Conservation (phyloP, 2,113 vertebrate genomes). For the zebrafish (Danio rerio) region DNA sequence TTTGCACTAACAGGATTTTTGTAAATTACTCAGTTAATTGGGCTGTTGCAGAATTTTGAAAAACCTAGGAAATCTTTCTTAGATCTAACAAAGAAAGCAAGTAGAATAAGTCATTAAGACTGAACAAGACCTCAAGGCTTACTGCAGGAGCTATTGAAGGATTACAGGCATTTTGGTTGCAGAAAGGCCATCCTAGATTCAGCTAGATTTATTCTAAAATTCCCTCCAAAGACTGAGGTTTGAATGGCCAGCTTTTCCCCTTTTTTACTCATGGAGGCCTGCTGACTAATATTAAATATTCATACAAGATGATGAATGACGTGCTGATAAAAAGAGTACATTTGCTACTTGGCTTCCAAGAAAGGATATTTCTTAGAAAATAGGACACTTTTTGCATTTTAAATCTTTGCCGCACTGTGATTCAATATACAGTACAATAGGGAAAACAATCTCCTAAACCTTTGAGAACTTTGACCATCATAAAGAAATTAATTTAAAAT, state of each 20-base stretch:
- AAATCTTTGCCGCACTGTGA: neutral
- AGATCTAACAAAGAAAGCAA: neutral
- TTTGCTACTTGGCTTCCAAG: neutral
- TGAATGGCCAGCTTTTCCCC: neutral
- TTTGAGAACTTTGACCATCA: neutral
- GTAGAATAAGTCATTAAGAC: slow-evolving; percentile 9
- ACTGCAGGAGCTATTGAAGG: slow-evolving; percentile 8
- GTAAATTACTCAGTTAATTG: slow-evolving; percentile 22
- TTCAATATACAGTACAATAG: neutral
- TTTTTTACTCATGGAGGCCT: neutral
- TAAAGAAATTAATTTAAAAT: neutral
- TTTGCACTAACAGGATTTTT: neutral
- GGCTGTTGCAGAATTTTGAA: neutral
- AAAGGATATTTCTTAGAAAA: neutral
- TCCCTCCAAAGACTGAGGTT: neutral
- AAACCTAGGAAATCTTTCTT: neutral
- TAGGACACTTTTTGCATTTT: neutral
- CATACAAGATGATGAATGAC: neutral
- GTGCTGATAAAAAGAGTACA: neutral
- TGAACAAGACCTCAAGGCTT: slow-evolving; percentile 7
- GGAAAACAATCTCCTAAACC: neutral
- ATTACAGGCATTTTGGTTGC: slow-evolving; percentile 27
- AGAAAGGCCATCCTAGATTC: slow-evolving; percentile 15
- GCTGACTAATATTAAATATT: slow-evolving; percentile 1
- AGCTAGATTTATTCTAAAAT: slow-evolving; percentile 3